Evolutionary conservation across 2,888 invertebrate species (phyloP), one percentile per base, ranked within the genome.

Genomic region (Galeruca laticollis): DNA sequence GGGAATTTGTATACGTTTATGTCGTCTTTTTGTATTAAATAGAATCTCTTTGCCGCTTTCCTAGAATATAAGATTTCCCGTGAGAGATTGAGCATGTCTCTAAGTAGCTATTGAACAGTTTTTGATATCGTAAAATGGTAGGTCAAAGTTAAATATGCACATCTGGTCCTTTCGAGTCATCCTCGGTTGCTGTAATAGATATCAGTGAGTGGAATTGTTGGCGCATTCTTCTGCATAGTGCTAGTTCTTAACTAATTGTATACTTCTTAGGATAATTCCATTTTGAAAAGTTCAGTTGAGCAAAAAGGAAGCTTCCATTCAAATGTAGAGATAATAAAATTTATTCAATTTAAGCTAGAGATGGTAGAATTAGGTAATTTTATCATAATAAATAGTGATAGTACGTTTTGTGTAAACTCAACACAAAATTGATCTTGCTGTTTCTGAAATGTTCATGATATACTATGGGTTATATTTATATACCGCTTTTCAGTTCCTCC

Each of bases 31-130:
- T 59, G 37, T 33, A 60, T 26, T 60, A 47, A 60, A 60, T 60
- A 35, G 40, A 43, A 31, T 13, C 60, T 56, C 56, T 63, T 63
- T 43, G 26, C n/a, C 54, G 40, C 11, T 63, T 64, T 64, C 56
- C 56, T 33, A 43, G 56, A 31, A 64, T 43, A 43, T 64, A 70
- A 67, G 67, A 70, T 70, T 70, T 70, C 70, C 67, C 62, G 18
- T 52, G 62, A 62, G 70, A 63, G 52, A 33, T 26, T 26, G 62
- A 62, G 49, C 62, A 63, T 62, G 62, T 70, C 67, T 73, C 76
- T 35, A 54, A 68, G 61, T 68, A 72, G 68, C 76, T 72, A 74
- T 76, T 70, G 76, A 75, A 74, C 73, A 73, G 73, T 76, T 75
- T 69, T 64, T 73, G 74, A 76, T 74, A 67, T 71, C 69, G 69